Base-by-base conservation (phyloP, 2,113 vertebrate species). In the Calidris pygmaea region DNA sequence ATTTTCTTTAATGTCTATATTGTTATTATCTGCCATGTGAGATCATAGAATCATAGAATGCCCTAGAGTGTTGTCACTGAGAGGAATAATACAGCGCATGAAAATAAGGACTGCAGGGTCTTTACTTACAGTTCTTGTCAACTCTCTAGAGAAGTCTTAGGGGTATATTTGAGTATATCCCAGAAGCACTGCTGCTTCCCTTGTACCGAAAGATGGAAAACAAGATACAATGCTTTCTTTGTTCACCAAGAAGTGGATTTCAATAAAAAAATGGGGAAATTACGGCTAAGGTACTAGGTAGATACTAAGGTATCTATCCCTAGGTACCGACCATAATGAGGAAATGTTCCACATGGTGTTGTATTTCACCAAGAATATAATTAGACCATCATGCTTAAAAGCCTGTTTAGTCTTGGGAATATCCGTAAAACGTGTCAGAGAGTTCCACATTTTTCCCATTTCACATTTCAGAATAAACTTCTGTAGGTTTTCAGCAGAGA, bases 341-440 rank as follows among this genome's bases (percentile, higher is more conserved):
- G 22, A 80, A 45, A 52, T 41, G 50, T 12, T 84, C 27, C 20
- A 41, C 7, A 13, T 10, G 17, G 32, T 37, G 22, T 5, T 7
- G 4, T 27, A 83, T 55, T 72, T 76, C 50, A 89, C 16, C 13
- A 20, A 48, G n/a, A 79, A n/a, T 13, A 23, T 62, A 86, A 84
- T 65, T 43, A 92, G 11, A 4, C 37, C 18, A 47, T 47, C 3
- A 13, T 30, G 6, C 45, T 67, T 81, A 78, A 71, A 92, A 85
- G 4, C 5, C 47, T 41, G 8, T 30, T 95, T 92, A 63, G 56
- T 41, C 80, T 37, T 27, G 12, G 18, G 12, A 82, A 47, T 41
- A 87, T 19, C 20, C 59, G 18, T 53, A 84, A 71, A 82, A 77
- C 0, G 1, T 32, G 4, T 45, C 53, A 62, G 1, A 1, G 14